Percentiles rank a stretch among this genome's conserved stretches.
phyloP scores from a whole-genome alignment of 2,113 vertebrate genomes.

The Takifugu bimaculatus region DNA sequence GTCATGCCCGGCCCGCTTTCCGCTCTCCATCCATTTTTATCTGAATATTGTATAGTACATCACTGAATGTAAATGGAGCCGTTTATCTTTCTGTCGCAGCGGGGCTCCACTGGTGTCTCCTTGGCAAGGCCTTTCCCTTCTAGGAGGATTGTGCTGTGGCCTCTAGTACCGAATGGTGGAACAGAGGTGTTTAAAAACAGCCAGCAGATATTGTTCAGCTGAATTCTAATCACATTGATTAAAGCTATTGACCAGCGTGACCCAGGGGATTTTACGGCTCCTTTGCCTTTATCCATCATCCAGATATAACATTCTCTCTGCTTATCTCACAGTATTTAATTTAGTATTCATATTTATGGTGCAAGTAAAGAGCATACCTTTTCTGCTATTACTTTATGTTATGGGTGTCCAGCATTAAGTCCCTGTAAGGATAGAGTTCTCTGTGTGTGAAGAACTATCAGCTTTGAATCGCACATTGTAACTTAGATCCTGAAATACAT shows the following conservation, averaged over 20 bases:
- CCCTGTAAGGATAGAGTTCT: too few species aligned
- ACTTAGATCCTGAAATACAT: too few species aligned
- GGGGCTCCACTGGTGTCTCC: conserved; percentile 25
- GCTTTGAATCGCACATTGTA: too few species aligned
- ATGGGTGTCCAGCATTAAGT: too few species aligned
- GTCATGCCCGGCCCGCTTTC: conserved; percentile 44
- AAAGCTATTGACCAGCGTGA: conserved; percentile 57
- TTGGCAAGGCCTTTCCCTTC: conserved; percentile 26
- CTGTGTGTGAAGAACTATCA: too few species aligned
- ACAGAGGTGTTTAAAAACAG: conserved; percentile 60
- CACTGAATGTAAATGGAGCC: conserved; percentile 62
- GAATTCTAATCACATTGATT: conserved; percentile 72
- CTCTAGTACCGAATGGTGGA: conserved; percentile 8
- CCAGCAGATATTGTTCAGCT: conserved; percentile 49
- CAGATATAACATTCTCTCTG: conserved; percentile 20
- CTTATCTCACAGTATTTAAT: not conserved
- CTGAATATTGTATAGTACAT: conserved; percentile 64
- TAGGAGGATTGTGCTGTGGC: conserved; percentile 9
- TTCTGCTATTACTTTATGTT: too few species aligned
- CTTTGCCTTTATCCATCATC: conserved; percentile 53
- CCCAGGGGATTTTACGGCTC: conserved; percentile 42
- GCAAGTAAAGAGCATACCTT: too few species aligned
- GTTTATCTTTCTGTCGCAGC: conserved; percentile 63
- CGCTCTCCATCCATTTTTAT: conserved; percentile 50
- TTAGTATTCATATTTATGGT: too few species aligned